Conservation (phyloP, 2,888 invertebrate genomes). For the Falcaria lacertinaria region DNA sequence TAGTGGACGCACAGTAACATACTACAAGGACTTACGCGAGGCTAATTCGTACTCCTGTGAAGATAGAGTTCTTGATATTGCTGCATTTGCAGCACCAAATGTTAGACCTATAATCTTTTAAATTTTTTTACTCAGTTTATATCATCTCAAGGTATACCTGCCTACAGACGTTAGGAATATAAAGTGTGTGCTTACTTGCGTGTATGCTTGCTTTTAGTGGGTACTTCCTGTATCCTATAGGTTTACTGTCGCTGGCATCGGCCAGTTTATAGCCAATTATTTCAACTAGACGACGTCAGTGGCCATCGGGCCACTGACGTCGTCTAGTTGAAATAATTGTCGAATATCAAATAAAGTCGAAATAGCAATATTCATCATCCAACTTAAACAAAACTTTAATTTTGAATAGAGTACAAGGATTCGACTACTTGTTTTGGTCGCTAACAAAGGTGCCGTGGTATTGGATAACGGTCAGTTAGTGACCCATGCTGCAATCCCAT, state of each 20-base stretch:
- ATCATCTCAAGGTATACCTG: no score
- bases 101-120: slow-evolving; percentile 37
- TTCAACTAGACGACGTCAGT: no score
- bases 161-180: no score
- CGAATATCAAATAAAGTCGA: not conserved
- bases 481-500: slow-evolving; percentile 40
- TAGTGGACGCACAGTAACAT: slow-evolving; percentile 90
- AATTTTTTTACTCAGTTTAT: not conserved
- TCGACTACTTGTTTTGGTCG: slow-evolving; percentile 88
- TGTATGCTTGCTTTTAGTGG: no score
- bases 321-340: no score
- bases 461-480: slow-evolving; percentile 86
- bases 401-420: slow-evolving; percentile 79
- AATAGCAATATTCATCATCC: not conserved
- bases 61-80: slow-evolving; percentile 92
- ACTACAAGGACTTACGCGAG: slow-evolving; percentile 94
- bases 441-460: slow-evolving; percentile 88
- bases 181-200: no score
- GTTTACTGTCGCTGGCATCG: no score
- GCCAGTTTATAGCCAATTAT: no score
- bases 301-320: no score
- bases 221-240: no score
- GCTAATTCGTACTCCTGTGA: slow-evolving; percentile 92
- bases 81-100: slow-evolving; percentile 67
- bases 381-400: slow-evolving; percentile 10